Evolutionary conservation across 2,888 invertebrate species (phyloP), one percentile per base, ranked within the genome.

Genomic region (Agrotis clavis): DNA sequence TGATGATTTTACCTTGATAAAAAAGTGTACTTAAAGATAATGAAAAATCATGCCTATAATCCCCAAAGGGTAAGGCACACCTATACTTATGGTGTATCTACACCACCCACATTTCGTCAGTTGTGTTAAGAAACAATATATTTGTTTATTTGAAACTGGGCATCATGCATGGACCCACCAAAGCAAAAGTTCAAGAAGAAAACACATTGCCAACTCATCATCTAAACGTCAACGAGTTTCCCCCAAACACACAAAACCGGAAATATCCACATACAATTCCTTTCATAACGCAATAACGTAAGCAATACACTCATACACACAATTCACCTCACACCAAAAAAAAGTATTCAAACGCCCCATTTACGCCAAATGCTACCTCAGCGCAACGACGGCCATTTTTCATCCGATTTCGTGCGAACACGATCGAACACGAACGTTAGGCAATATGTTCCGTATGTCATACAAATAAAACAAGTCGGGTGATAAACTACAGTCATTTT

Each of bases 401-500:
- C 84, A 89, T 75, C 66, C 81, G 85, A 88, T 79, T 76, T 64
- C 74, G 67, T 79, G 80, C 85, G 83, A 85, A 79, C 74, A 70
- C 75, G 74, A 71, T 82, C 87, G 84, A 88, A 86, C 76, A 79
- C 72, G 78, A 81, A 78, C 71, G 79, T 74, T 83, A 75, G 70
- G 79, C 88, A 84, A 90, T 90, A 83, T 86, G 81, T 90, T 88
- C 85, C 81, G 74, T 79, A 81, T 84, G 88, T 87, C 87, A 84
- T 85, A 77, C 89, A 88, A 90, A 90, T 92, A 91, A 91, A 91
- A 90, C 91, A 89, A 89, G 77, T 80, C 77, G 81, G 59, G 89
- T 92, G 93, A 93, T 90, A 89, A 86, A 93, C 86, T 88, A 88
- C 81, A 85, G 86, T 88, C 89, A 91, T 92, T 92, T 90, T 88